Base-by-base conservation (phyloP, 2,888 invertebrate species). In the Malachius bipustulatus region DNA sequence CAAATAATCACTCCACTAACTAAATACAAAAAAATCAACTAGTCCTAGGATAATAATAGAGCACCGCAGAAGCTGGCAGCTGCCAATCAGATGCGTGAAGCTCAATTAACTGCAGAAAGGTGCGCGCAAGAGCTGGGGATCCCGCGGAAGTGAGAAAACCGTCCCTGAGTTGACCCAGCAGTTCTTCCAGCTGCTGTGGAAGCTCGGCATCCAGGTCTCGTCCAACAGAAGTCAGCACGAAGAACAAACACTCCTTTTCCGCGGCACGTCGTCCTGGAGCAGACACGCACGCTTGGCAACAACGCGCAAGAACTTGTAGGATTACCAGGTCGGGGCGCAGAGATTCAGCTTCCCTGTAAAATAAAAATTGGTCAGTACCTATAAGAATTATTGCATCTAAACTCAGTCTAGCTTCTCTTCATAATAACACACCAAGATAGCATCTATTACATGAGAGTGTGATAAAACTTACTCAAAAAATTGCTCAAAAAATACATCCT, bases 11-110 rank as follows among this genome's bases (percentile, higher is more conserved):
- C n/a, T n/a, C n/a, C n/a, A n/a, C n/a, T n/a, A n/a, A n/a, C n/a
- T n/a, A n/a, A n/a, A n/a, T n/a, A n/a, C n/a, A n/a, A n/a, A n/a
- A n/a, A n/a, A n/a, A 38, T 56, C 49, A 64, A 44, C 63, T 63
- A 41, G 61, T 60, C 46, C 63, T 57, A 34, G 82, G 82, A 62
- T 82, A 82, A 65, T 91, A 91, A 63, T 90, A 91, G 37, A 87
- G 75, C 35, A 90, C 83, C 3, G 90, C 85, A 32, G 85, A 82
- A 36, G 88, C 87, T 12, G 88, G 83, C 45, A 91, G 71, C 59
- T 87, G 84, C 90, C 90, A 91, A 60, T 83, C 79, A 1, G 85
- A 83, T 2, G 90, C 89, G 62, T 87, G 84, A 37, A 90, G 69
- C 62, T 91, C 91, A 47, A 91, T 88, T 37, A 91, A 70, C 63